A percentile compares a stretch with the other conserved stretches of the same genome.
Conservation (phyloP, 2,797 vertebrate species). For the Mus caroli region DNA sequence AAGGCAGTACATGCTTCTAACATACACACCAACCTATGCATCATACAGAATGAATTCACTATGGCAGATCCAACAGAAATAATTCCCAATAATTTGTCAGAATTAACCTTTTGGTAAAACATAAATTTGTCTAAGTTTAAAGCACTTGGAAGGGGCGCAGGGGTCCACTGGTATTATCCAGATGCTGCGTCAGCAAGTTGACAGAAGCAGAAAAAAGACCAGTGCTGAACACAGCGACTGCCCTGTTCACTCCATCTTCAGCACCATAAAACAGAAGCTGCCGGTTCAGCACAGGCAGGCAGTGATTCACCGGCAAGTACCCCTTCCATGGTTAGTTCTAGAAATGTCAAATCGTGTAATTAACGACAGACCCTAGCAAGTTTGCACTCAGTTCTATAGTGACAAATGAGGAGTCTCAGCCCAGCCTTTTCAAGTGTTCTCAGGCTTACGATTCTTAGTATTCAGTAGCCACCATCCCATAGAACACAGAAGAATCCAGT, state of each 20-base stretch:
- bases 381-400: conserved; percentile 58
- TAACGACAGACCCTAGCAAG: conserved; percentile 68
- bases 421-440: conserved; percentile 72
- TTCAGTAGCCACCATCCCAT: conserved; percentile 34
- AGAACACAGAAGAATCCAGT: not conserved
- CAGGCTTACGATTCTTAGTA: conserved; percentile 79
- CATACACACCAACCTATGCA: not conserved
- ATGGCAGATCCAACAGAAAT: conserved; percentile 73
- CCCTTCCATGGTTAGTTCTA: conserved; percentile 79
- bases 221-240: conserved; percentile 9
- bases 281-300: conserved; percentile 62
- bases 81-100: conserved; percentile 83
- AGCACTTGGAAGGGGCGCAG: conserved; percentile 81
- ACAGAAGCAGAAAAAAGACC: conserved; percentile 65
- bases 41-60: conserved; percentile 58
- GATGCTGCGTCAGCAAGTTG: conserved; percentile 85
- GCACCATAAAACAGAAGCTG: conserved; percentile 73
- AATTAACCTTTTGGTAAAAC: conserved; percentile 86
- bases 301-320: conserved; percentile 75
- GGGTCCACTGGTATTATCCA: conserved; percentile 84
- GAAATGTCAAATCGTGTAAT: conserved; percentile 83
- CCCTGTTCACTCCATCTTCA: conserved; percentile 75
- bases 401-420: conserved; percentile 68
- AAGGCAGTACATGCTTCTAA: not conserved
- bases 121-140: conserved; percentile 84